A percentile compares a stretch with the other conserved stretches of the same genome.
Evolutionary conservation across 1,140 invertebrate species (phyloP).

Genomic region (Alviniconcha marisindica): DNA sequence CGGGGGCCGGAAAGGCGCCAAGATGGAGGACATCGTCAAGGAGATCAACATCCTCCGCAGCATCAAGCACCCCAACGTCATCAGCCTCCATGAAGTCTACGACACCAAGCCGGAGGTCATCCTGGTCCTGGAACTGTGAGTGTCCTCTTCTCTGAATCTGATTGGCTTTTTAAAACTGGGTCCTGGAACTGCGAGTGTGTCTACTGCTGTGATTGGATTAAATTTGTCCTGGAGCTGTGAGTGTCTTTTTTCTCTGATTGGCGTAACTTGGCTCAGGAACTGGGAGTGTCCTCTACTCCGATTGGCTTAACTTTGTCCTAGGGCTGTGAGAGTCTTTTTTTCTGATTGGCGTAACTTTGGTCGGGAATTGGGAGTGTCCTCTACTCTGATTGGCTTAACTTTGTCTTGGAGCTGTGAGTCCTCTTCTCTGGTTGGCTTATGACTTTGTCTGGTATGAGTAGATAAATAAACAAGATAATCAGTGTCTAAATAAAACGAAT

Average conservation of each 20-base stretch:
- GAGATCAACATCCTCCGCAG: constrained; percentile 79
- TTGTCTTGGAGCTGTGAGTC: neutral
- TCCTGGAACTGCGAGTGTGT: neutral
- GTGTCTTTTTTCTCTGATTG: neutral
- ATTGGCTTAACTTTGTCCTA: neutral
- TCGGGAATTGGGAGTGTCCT: no score
- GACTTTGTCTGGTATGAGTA: no score
- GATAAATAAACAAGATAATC: no score
- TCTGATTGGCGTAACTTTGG: no score
- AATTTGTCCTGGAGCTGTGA: neutral
- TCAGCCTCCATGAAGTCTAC: constrained; percentile 79
- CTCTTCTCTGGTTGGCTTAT: no score
- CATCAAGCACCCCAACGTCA: constrained; percentile 79
- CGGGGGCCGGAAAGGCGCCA: constrained; percentile 66
- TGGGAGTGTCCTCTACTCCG: no score
- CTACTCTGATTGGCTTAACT: no score
- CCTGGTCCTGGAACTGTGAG: constrained; percentile 80
- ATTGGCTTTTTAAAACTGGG: neutral
- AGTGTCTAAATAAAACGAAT: no score
- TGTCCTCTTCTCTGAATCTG: constrained; percentile 36
- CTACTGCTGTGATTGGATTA: no score
- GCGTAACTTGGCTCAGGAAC: no score
- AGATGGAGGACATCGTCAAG: constrained; percentile 77
- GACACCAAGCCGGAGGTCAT: constrained; percentile 78
- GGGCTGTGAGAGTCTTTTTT: neutral